These are phyloP conservation scores for Oscarella lobularis DNA, from an alignment of 37 sponge, comb jelly and placozoan genomes.

Conservation along the genomic window DNA sequence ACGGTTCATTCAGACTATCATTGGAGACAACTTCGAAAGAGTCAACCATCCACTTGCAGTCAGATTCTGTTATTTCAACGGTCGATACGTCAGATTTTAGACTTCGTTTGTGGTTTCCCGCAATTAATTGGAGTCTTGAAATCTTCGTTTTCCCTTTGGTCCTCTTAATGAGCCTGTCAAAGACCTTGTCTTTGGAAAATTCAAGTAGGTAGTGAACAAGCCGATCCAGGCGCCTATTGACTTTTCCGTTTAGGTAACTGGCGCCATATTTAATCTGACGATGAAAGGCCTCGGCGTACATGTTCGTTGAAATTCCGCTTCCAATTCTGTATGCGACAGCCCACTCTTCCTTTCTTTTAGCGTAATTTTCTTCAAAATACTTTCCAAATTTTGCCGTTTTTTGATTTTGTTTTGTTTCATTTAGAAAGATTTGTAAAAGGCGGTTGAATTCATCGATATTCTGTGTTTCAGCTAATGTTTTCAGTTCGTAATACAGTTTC, in stretches of 20 bases:
- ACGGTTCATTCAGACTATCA: too few species aligned
- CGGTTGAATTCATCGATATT: neutral
- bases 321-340: constrained; percentile 27
- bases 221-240: constrained; percentile 24
- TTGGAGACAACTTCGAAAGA: too few species aligned
- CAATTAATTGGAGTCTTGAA: too few species aligned
- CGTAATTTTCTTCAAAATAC: constrained; percentile 31
- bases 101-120: too few species aligned
- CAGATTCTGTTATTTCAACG: too few species aligned
- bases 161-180: constrained; percentile 29
- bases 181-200: constrained; percentile 31
- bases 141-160: constrained; percentile 52
- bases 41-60: too few species aligned
- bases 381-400: neutral
- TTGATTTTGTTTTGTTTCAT: neutral
- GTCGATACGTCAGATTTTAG: too few species aligned
- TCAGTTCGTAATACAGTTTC: constrained; percentile 24
- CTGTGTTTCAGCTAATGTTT: constrained; percentile 8
- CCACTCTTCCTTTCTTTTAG: constrained; percentile 20
- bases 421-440: neutral
- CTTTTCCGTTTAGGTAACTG: constrained; percentile 25
- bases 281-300: constrained; percentile 50
- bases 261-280: constrained; percentile 20
- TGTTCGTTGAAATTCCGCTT: constrained; percentile 38
- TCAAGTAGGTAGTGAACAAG: constrained; percentile 20